A percentile compares a stretch with the other conserved stretches of the same genome.
Conservation (phyloP, 2,888 invertebrate species). For the Lepidochitona cinerea region DNA sequence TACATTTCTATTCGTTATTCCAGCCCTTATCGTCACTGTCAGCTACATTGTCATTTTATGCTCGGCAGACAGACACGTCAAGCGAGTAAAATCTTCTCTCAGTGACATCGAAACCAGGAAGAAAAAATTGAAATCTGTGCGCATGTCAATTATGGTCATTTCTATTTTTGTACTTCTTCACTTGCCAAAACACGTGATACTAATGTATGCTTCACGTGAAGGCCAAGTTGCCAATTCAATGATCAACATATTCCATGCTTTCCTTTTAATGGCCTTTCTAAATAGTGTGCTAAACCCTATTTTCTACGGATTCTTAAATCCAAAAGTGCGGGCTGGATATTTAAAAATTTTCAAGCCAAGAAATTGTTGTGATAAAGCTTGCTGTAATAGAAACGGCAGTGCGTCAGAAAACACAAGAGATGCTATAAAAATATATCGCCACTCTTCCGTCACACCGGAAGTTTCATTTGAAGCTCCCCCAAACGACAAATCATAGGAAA, state of each 20-base stretch:
- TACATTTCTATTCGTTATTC: neutral
- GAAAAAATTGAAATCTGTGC: neutral
- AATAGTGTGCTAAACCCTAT: slow-evolving; percentile 2
- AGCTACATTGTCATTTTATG: neutral
- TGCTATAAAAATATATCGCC: too few relatives aligned
- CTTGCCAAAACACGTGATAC: neutral
- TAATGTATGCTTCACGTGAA: neutral
- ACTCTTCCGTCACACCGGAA: too few relatives aligned
- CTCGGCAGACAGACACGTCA: neutral
- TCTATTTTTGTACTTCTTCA: neutral
- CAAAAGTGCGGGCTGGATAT: neutral
- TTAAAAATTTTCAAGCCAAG: neutral
- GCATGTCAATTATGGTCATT: neutral
- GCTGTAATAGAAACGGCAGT: too few relatives aligned
- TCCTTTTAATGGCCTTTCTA: neutral
- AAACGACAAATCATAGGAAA: too few relatives aligned
- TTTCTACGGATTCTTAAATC: neutral
- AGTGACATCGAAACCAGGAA: neutral
- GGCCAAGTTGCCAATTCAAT: neutral
- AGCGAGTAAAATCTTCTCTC: neutral
- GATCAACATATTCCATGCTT: neutral
- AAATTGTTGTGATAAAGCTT: neutral
- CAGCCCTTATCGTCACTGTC: neutral
- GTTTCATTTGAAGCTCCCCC: too few relatives aligned
- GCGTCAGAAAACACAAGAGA: too few relatives aligned